These are phyloP conservation scores for Chamaetylas fuelleborni DNA, from an alignment of 2,113 vertebrate species.

Conservation along the genomic window DNA sequence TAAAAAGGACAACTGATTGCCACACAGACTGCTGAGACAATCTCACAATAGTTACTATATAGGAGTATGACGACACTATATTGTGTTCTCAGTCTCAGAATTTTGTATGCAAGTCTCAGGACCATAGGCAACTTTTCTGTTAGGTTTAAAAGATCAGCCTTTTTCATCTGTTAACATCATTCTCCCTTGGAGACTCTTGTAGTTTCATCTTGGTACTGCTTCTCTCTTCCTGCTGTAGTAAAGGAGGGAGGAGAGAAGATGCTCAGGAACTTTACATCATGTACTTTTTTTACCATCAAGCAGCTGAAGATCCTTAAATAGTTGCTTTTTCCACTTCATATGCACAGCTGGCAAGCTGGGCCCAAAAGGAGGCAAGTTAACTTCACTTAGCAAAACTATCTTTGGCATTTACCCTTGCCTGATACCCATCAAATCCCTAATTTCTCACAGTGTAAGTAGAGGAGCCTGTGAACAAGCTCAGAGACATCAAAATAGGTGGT, in stretches of 20 bases:
- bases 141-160: not conserved
- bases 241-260: not conserved
- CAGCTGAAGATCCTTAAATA: not conserved
- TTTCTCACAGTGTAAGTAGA: not conserved
- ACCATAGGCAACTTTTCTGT: not conserved
- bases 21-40: accelerated
- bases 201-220: not conserved
- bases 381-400: not conserved
- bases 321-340: not conserved
- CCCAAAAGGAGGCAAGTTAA: not conserved
- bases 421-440: not conserved
- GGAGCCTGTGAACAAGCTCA: not conserved
- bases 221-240: not conserved
- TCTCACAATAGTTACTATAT: not conserved
- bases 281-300: not conserved
- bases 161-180: not conserved
- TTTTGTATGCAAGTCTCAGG: not conserved
- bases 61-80: not conserved
- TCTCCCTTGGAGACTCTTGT: not conserved
- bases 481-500: not conserved
- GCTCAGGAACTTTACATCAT: not conserved
- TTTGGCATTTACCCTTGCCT: not conserved
- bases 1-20: not conserved
- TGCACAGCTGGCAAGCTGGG: not conserved
- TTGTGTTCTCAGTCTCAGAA: not conserved